Conservation (phyloP, 2,797 vertebrate genomes). For the Epinephelus awoara region DNA sequence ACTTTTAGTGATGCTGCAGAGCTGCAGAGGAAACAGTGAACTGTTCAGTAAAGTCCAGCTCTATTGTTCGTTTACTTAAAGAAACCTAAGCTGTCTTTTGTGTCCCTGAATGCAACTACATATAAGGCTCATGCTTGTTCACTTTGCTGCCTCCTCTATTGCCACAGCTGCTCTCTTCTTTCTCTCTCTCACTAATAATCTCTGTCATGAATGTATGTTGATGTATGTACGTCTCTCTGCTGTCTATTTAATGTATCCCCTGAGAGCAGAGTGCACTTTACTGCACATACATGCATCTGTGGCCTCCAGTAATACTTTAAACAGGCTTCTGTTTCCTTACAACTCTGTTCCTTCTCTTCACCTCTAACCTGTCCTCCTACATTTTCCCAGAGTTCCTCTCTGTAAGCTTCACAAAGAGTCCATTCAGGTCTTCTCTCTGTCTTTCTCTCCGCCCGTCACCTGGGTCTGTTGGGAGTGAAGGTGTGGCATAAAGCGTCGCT, state of each 20-base stretch:
- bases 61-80: conserved; percentile 1
- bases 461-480: conserved; percentile 42
- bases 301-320: conserved; percentile 12
- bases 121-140: conserved; percentile 19
- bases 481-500: conserved; percentile 50
- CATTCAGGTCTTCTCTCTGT: conserved; percentile 37
- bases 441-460: conserved; percentile 58
- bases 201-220: conserved; percentile 19
- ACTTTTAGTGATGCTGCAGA: neutral
- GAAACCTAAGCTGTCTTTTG: conserved; percentile 12
- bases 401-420: conserved; percentile 58
- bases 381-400: conserved; percentile 43
- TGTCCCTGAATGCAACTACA: conserved; percentile 18
- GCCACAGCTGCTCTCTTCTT: neutral
- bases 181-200: neutral
- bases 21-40: conserved; percentile 15
- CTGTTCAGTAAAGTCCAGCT: neutral
- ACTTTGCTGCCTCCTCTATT: conserved; percentile 19
- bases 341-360: neutral
- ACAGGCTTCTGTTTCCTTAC: conserved; percentile 13
- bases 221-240: conserved; percentile 9
- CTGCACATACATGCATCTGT: conserved; percentile 15
- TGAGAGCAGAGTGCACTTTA: conserved; percentile 40
- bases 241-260: conserved; percentile 29
- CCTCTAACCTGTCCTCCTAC: conserved; percentile 6